Conservation (phyloP, 2,797 vertebrate genomes). For the Tenualosa thibaudeaui region DNA sequence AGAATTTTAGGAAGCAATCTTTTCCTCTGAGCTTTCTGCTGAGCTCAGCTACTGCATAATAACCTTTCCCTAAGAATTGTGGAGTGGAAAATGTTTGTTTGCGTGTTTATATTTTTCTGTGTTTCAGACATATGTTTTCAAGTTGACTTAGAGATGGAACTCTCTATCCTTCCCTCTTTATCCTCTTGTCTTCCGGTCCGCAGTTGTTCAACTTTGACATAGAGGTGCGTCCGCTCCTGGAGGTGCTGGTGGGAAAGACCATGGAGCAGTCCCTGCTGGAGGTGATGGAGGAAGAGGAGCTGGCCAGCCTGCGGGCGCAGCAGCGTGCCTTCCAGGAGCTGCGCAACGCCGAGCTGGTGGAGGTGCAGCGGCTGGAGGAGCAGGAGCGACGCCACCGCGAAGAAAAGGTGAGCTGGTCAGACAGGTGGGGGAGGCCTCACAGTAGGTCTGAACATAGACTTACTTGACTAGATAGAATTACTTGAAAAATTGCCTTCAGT, state of each 20-base stretch:
- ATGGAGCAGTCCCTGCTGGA: conserved; percentile 90
- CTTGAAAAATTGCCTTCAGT: no score
- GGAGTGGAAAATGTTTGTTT: neutral
- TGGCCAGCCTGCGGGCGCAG: conserved; percentile 75
- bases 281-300: conserved; percentile 93
- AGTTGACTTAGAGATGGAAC: no score
- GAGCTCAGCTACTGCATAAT: neutral
- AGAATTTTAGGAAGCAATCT: no score
- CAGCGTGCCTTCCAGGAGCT: conserved; percentile 79
- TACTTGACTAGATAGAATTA: no score
- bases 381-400: conserved; percentile 81
- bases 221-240: conserved; percentile 87
- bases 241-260: conserved; percentile 90
- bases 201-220: conserved; percentile 94
- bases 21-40: neutral
- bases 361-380: conserved; percentile 88
- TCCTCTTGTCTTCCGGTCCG: conserved; percentile 28
- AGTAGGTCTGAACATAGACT: no score
- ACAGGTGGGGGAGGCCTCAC: neutral
- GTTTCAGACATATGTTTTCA: neutral
- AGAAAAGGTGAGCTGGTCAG: conserved; percentile 76
- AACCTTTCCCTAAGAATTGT: neutral
- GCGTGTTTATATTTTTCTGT: neutral
- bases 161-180: neutral
- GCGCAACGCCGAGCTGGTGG: conserved; percentile 80